Evolutionary conservation across 1,140 invertebrate genomes (phyloP), one percentile per base, ranked within the genome.

Genomic region (Colletes latitarsis): DNA sequence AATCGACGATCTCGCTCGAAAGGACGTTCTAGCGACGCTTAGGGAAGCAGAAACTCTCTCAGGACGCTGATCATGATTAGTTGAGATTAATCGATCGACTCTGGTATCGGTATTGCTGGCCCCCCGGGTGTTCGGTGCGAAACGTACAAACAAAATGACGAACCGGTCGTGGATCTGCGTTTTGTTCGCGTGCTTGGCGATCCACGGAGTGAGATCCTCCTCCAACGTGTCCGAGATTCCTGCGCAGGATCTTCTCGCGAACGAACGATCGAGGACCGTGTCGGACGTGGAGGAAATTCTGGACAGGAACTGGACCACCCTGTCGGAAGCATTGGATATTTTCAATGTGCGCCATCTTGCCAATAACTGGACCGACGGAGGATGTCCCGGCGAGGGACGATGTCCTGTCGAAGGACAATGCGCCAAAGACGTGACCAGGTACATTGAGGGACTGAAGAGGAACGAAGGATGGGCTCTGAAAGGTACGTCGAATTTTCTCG

Each of bases 391-490:
- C 0, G 90, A 88, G 4, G 64, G 46, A 10, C 86, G 91, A 39
- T 83, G 89, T 6, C 53, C 81, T 1, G 71, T 94, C 0, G 90
- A 88, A 3, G 64, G 46, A 10, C 86, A 91, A 62, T 97, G 96
- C 89, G 90, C 87, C 6, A 93, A 94, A 63, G 95, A 96, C 70
- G 91, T 96, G 89, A 93, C 94, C 63, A 90, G 94, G 39, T 97
- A 96, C 89, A 91, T 96, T 46, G 91, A 94, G 8, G 96, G 95
- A 19, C 90, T 96, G 14, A 92, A 90, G 39, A 93, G 94, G n/a
- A 93, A 94, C 60, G 94, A 95, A 73, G 91, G 95, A 57, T 97
- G 96, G 96, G 96, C 96, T 2, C 90, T 96, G 6, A 96, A 96
- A 94, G 96, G 96, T 96, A 93, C 95, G 95, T 94, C 46, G 12